phyloP scores from a whole-genome alignment of 64 coral and sea anemone species.

The Anthopleura sola region DNA sequence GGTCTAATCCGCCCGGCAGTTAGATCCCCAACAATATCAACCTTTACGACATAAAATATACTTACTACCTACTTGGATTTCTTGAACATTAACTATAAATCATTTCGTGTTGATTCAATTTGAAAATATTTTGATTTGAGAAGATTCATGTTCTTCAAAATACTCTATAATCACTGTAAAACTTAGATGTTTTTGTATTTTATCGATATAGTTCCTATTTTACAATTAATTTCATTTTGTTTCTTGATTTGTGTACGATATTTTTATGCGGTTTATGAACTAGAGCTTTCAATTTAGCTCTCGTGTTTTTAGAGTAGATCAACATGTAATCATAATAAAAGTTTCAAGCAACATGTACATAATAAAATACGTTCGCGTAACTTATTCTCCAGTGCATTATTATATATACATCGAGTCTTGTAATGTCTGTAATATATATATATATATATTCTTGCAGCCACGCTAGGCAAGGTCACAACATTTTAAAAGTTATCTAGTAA shows the following conservation, averaged over 20 bases:
- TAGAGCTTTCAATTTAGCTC: slow-evolving; percentile 9
- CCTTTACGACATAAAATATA: slow-evolving; percentile 41
- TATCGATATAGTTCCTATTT: slow-evolving; percentile 13
- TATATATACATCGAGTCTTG: not conserved
- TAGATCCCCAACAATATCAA: slow-evolving; percentile 15
- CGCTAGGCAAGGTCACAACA: slow-evolving; percentile 21
- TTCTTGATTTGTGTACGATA: slow-evolving; percentile 14
- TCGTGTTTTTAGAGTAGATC: slow-evolving; percentile 8
- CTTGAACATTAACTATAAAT: slow-evolving; percentile 56
- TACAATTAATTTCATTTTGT: slow-evolving; percentile 17
- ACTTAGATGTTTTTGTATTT: slow-evolving; percentile 1
- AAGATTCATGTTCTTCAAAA: slow-evolving; percentile 76
- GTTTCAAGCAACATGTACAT: slow-evolving; percentile 20
- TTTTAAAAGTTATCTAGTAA: slow-evolving; percentile 43
- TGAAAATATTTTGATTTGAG: slow-evolving; percentile 99
- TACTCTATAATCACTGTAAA: slow-evolving; percentile 62
- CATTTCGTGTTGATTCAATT: slow-evolving; percentile 78
- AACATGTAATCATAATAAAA: slow-evolving; percentile 13
- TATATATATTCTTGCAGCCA: slow-evolving; percentile 5
- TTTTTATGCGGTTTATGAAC: not conserved
- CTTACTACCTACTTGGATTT: slow-evolving; percentile 43
- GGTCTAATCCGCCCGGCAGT: slow-evolving; percentile 24
- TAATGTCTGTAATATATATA: not conserved
- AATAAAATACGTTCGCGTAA: slow-evolving; percentile 13
- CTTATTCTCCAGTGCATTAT: slow-evolving; percentile 11